A percentile compares a stretch with the other conserved stretches of the same genome.
Conservation (phyloP, 2,888 invertebrate genomes). For the Agelastica alni region DNA sequence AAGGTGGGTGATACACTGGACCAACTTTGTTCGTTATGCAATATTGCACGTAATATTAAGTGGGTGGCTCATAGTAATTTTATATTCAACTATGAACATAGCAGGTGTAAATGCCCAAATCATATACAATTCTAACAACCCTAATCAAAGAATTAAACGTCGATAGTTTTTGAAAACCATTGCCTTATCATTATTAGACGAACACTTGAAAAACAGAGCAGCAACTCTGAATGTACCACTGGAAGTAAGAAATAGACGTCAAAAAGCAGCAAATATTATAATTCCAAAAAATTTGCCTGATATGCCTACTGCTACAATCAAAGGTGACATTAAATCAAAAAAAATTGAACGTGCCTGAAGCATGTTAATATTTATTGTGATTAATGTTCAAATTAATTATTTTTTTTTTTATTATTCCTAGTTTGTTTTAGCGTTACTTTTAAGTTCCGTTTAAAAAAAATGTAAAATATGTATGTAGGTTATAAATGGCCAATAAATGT, state of each 20-base stretch:
- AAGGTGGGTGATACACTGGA: neutral
- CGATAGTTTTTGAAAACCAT: neutral
- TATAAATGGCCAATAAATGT: too few species aligned
- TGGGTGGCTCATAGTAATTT: neutral
- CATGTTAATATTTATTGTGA: neutral
- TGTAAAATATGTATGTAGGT: too few species aligned
- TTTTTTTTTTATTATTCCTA: too few species aligned
- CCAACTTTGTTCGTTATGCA: neutral
- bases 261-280: neutral
- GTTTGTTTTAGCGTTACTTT: too few species aligned
- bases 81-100: neutral
- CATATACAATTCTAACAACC: neutral
- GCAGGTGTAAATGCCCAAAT: neutral
- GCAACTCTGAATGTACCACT: neutral
- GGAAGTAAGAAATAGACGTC: neutral
- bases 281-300: neutral
- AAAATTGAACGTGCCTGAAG: neutral
- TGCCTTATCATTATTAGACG: neutral
- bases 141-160: neutral
- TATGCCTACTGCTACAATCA: neutral
- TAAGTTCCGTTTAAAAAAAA: too few species aligned
- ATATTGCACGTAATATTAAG: neutral
- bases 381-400: neutral
- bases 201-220: neutral
- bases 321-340: neutral